Conservation (phyloP, 2,113 vertebrate species). For the Rutilus rutilus region DNA sequence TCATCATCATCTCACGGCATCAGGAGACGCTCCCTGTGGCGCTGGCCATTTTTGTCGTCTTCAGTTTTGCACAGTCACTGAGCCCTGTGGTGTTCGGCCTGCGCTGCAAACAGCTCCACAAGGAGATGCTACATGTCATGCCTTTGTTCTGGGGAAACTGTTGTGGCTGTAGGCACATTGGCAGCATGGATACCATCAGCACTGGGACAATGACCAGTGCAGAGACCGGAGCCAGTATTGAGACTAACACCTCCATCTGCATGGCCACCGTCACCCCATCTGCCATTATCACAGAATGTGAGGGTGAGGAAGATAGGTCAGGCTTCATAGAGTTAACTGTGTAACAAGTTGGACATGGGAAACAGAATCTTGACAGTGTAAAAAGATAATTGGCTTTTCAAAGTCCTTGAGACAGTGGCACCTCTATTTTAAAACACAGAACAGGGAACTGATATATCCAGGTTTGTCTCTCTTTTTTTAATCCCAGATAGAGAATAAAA, state of each 20-base stretch:
- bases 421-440: neutral
- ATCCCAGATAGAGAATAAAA: neutral
- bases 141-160: neutral
- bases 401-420: neutral
- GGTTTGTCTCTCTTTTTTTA: neutral
- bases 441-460: neutral
- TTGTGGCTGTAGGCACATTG: neutral
- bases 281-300: neutral
- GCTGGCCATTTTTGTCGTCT: constrained; percentile 65
- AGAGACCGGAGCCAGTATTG: neutral
- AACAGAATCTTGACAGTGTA: neutral
- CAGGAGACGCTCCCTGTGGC: constrained; percentile 57
- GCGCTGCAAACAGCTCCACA: constrained; percentile 66
- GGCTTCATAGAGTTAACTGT: neutral
- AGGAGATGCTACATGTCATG: constrained; percentile 45
- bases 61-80: constrained; percentile 69
- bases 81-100: constrained; percentile 75
- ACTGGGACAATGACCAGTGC: neutral
- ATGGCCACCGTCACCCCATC: neutral
- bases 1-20: constrained; percentile 64
- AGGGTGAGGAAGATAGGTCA: neutral
- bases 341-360: neutral
- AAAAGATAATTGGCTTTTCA: neutral
- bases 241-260: neutral
- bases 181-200: constrained; percentile 7